Evolutionary conservation across 2,888 invertebrate genomes (phyloP).

Genomic region (Hoplodrina ambigua): DNA sequence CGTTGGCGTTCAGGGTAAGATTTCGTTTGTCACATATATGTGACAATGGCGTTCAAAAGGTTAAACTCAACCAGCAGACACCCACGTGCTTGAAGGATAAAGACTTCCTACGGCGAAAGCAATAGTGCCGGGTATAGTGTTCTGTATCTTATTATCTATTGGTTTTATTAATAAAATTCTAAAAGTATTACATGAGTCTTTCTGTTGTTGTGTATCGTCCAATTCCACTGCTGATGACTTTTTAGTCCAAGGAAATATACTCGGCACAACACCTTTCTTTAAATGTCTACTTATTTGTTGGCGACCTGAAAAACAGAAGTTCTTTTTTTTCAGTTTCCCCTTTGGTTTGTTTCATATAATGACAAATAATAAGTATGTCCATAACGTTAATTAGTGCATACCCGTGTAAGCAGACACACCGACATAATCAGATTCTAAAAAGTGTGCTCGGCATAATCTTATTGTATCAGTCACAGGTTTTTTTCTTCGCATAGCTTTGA

Average conservation of each 20-base stretch:
- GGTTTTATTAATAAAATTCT: background rate
- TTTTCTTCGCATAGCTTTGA: slow-evolving; percentile 33
- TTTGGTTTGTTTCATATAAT: background rate
- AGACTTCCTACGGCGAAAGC: no score
- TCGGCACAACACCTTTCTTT: slow-evolving; percentile 46
- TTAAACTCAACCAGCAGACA: no score
- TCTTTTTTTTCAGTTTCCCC: no score
- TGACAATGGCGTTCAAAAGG: no score
- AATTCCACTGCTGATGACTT: background rate
- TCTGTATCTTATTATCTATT: background rate
- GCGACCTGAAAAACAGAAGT: slow-evolving; percentile 9
- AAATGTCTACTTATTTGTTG: slow-evolving; percentile 29
- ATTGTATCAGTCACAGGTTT: slow-evolving; percentile 21
- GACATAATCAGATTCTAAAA: slow-evolving; percentile 24
- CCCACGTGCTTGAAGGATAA: no score
- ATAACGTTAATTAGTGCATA: background rate
- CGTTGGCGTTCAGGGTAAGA: no score
- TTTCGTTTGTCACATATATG: no score
- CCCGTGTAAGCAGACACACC: slow-evolving; percentile 25
- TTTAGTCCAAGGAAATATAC: slow-evolving; percentile 43
- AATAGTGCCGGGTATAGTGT: no score
- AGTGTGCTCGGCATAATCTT: slow-evolving; percentile 30
- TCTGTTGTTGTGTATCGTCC: slow-evolving; percentile 2
- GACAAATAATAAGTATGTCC: background rate
- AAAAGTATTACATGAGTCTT: slow-evolving; percentile 14